These are phyloP conservation scores for Spea multiplicata DNA, from an alignment of 2,113 vertebrate genomes.

Conservation along the genomic window DNA sequence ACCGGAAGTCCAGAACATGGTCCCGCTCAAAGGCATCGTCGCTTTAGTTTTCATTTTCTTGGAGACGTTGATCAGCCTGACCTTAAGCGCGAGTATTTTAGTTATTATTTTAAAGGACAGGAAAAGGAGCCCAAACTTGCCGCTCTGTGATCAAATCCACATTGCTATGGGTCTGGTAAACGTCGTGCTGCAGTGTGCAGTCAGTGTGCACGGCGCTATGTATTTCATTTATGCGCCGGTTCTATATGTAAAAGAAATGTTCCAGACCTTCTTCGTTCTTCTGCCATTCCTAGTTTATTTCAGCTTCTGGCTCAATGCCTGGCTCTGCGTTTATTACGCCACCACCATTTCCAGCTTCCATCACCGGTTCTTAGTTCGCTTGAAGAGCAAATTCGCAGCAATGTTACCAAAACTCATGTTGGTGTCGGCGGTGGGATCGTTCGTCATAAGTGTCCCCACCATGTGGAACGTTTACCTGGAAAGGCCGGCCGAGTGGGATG, in stretches of 20 bases:
- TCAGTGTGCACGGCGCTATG: not conserved
- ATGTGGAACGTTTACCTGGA: not conserved
- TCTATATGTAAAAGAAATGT: not conserved
- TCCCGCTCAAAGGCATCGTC: not conserved
- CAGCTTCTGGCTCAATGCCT: not conserved
- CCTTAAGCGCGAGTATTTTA: not conserved
- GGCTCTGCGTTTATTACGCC: not conserved
- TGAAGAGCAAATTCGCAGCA: not conserved
- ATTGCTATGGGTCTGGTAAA: constrained; percentile 4
- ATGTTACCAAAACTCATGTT: not conserved
- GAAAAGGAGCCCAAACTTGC: not conserved
- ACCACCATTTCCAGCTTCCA: not conserved
- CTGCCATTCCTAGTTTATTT: not conserved
- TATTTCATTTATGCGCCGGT: not conserved
- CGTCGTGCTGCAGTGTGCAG: not conserved
- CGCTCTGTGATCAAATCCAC: not conserved
- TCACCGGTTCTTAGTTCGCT: not conserved
- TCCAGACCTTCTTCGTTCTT: not conserved
- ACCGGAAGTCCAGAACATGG: not conserved
- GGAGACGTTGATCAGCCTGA: not conserved
- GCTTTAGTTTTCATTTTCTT: not conserved
- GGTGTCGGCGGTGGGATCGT: not conserved
- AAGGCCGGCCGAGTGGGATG: not conserved
- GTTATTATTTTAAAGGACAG: not conserved
- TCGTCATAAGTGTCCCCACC: not conserved